A percentile compares a stretch with the other conserved stretches of the same genome.
Conservation (phyloP, 2,113 vertebrate genomes). For the Erythrolamprus reginae region DNA sequence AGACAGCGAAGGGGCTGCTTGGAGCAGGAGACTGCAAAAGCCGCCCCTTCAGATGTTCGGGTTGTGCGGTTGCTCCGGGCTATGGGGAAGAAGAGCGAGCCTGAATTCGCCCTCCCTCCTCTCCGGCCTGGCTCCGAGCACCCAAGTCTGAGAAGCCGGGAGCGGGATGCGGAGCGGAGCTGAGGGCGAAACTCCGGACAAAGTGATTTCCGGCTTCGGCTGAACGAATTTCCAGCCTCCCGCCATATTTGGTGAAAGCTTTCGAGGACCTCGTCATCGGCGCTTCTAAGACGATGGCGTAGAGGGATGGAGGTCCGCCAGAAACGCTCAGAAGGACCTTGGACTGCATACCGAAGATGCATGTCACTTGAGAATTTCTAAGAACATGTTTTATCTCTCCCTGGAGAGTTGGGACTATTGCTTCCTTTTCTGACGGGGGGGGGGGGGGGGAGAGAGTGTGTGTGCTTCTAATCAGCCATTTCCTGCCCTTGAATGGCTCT, state of each 20-base stretch:
- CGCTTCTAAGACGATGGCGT: not conserved
- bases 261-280: conserved; percentile 55
- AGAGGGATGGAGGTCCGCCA: conserved; percentile 24
- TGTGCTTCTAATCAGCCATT: not conserved
- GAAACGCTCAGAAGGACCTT: not conserved
- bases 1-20: not conserved
- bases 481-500: not conserved
- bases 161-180: not conserved
- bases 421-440: not conserved
- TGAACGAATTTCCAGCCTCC: conserved; percentile 47
- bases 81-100: not conserved
- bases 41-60: no score
- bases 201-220: conserved; percentile 31
- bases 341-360: conserved; percentile 31
- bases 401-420: not conserved
- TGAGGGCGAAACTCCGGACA: not conserved
- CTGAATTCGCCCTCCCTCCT: not conserved
- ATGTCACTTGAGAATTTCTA: conserved; percentile 35
- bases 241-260: conserved; percentile 69
- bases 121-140: not conserved
- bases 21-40: not conserved
- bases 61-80: not conserved
- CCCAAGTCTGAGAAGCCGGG: not conserved
- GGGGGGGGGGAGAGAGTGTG: no score
- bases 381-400: not conserved